These are phyloP conservation scores for Oxyura jamaicensis DNA, from an alignment of 2,113 vertebrate species.

Conservation along the genomic window DNA sequence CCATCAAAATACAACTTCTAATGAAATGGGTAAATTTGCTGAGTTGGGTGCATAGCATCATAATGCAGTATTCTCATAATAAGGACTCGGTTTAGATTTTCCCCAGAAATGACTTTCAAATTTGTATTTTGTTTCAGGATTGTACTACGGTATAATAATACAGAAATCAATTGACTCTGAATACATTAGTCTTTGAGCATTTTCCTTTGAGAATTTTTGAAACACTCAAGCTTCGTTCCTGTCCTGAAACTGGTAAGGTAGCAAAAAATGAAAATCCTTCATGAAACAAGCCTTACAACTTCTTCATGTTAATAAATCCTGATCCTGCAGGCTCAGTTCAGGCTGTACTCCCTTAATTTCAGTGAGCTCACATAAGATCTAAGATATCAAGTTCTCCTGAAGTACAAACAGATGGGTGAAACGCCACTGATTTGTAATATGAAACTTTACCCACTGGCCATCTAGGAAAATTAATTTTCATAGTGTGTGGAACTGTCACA, in stretches of 20 bases:
- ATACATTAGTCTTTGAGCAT: not conserved
- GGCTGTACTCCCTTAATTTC: not conserved
- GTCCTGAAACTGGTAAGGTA: not conserved
- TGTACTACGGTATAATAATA: not conserved
- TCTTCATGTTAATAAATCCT: not conserved
- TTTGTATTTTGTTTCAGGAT: not conserved
- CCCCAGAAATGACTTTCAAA: not conserved
- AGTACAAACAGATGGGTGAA: slow-evolving; percentile 32
- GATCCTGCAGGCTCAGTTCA: not conserved
- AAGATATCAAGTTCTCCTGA: not conserved
- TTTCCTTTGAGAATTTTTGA: slow-evolving; percentile 14
- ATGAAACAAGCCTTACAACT: not conserved
- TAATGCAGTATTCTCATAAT: not conserved
- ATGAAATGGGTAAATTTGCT: not conserved
- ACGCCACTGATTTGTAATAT: not conserved
- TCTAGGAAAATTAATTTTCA: not conserved
- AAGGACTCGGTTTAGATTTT: not conserved
- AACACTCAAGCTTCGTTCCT: not conserved
- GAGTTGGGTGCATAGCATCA: not conserved
- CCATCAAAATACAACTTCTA: not conserved
- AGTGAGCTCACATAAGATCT: not conserved
- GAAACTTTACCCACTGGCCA: not conserved
- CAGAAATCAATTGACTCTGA: not conserved
- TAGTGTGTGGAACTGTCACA: not conserved
- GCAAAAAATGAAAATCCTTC: slow-evolving; percentile 25